Percentiles rank a stretch among this genome's conserved stretches.
Evolutionary conservation across 1,140 invertebrate genomes (phyloP).

Genomic region (Pseudomyrmex concolor): DNA sequence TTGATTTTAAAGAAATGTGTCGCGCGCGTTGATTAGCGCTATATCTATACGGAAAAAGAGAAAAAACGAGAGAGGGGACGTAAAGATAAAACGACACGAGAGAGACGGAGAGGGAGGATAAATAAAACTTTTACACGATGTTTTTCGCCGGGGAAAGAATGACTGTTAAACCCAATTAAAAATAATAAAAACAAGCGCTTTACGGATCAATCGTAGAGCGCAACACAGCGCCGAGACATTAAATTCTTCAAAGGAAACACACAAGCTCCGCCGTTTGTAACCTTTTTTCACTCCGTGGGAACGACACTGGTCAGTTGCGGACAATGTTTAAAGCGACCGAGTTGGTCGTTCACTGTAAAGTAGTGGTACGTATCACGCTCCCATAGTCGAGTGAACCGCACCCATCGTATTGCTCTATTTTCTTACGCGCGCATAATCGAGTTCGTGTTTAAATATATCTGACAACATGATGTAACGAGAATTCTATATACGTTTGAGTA

Average conservation of each 20-base stretch:
- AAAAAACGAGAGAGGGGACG: background rate
- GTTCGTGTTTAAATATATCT: conserved; percentile 32
- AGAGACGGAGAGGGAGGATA: too few relatives aligned
- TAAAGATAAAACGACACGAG: too few relatives aligned
- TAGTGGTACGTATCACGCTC: conserved; percentile 61
- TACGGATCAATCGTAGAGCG: conserved; percentile 28
- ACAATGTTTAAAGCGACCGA: conserved; percentile 73
- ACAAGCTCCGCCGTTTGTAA: conserved; percentile 9
- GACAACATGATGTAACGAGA: background rate
- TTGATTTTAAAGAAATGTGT: background rate
- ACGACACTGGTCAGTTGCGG: conserved; percentile 27
- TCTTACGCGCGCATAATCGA: conserved; percentile 70
- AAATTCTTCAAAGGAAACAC: conserved; percentile 49
- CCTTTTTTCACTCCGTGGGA: conserved; percentile 60
- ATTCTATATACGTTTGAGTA: background rate
- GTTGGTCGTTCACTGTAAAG: conserved; percentile 73
- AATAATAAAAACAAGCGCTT: conserved; percentile 9
- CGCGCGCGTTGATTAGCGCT: background rate
- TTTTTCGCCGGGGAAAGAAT: conserved; percentile 1
- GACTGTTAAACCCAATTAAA: conserved; percentile 5
- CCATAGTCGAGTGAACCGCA: conserved; percentile 70
- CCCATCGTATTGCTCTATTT: conserved; percentile 70
- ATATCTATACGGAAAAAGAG: background rate
- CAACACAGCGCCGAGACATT: conserved; percentile 32
- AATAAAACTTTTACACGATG: background rate